These are phyloP conservation scores for Aphodius sticticus DNA, from an alignment of 2,888 invertebrate genomes.

Conservation along the genomic window DNA sequence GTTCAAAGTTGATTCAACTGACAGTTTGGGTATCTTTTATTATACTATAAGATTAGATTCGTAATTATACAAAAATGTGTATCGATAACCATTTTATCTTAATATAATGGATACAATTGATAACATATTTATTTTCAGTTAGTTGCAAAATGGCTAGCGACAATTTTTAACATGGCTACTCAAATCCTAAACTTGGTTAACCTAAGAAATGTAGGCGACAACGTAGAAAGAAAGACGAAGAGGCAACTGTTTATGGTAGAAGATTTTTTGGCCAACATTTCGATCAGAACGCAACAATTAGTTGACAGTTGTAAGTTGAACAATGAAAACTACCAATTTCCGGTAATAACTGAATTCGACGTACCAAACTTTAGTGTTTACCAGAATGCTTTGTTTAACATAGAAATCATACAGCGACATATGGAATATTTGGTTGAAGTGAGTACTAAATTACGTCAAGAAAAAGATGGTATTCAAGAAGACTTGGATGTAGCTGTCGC, in stretches of 20 bases:
- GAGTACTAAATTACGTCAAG: background rate
- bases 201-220: background rate
- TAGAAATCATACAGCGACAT: background rate
- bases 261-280: background rate
- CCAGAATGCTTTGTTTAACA: background rate
- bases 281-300: background rate
- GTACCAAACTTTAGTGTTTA: background rate
- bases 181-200: background rate
- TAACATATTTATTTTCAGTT: background rate
- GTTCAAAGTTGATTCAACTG: background rate
- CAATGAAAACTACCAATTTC: background rate
- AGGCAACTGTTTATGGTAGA: background rate
- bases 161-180: background rate
- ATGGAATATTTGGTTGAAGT: background rate
- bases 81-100: background rate
- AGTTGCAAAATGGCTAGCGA: background rate
- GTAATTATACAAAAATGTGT: background rate
- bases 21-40: background rate
- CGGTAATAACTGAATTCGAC: background rate
- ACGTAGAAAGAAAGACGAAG: background rate
- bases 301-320: background rate
- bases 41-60: too few species aligned
- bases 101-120: background rate
- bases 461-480: background rate
- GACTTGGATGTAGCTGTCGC: background rate